Evolutionary conservation across 2,888 invertebrate species (phyloP), one percentile per base, ranked within the genome.

Genomic region (Linyphia triangularis): DNA sequence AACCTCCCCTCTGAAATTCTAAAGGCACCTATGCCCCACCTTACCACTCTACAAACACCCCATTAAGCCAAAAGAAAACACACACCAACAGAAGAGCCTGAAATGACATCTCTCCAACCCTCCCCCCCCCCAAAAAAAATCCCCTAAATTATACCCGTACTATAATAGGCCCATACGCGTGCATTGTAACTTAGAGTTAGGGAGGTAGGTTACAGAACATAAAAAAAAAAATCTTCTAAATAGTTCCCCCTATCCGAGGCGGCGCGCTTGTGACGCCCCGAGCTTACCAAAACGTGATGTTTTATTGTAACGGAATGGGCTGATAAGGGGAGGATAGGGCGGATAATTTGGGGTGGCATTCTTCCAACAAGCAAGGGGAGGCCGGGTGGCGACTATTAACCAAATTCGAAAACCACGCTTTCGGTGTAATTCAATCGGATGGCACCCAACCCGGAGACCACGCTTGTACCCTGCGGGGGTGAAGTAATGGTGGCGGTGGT

Each of bases 341-440:
- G 61, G 86, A 75, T 81, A 81, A 82, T 88, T 88, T 75, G 75
- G 81, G 86, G 86, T 75, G 86, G 86, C 86, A 88, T 88, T 88
- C 85, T 40, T 61, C n/a, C 26, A 16, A 22, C 43, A 30, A 70
- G 61, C 65, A 30, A 73, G 73, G 83, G 83, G 63, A 59, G 51
- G 51, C 61, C 10, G 82, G 26, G 37, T 33, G 40, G 79, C 51
- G 72, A 22, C 67, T 81, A 88, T 88, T 88, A 88, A 43, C 75
- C 86, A 88, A 88, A 88, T 88, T 88, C 81, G 81, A 30, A 81
- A 69, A 82, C 86, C 86, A 88, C 81, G 86, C 81, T 88, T 81
- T 88, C 77, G 65, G 81, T 88, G 86, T 88, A 81, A 73, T 81
- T 88, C 70, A 82, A 82, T 82, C 82, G 81, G 57, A 75, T 13